These are phyloP conservation scores for Tenebrosternarchus preto DNA, from an alignment of 2,113 vertebrate genomes.

Conservation along the genomic window DNA sequence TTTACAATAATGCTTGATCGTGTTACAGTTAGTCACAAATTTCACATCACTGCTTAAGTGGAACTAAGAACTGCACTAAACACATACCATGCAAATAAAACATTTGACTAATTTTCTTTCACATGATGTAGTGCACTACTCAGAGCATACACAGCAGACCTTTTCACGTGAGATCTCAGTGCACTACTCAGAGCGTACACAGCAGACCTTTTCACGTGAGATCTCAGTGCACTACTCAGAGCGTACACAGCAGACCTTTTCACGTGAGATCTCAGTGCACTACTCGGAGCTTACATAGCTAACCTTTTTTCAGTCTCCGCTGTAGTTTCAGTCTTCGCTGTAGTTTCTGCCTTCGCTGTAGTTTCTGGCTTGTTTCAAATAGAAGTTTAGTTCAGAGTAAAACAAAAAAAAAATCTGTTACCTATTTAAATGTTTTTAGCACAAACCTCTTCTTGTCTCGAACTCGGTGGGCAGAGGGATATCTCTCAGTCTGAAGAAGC, in stretches of 20 bases:
- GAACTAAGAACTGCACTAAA: not conserved
- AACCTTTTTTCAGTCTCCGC: too few species aligned
- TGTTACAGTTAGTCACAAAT: not conserved
- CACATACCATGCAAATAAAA: not conserved
- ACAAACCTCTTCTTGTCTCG: not conserved
- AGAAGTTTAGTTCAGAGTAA: not conserved
- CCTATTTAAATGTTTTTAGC: not conserved
- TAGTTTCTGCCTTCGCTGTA: not conserved
- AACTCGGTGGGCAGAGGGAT: not conserved
- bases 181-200: not conserved
- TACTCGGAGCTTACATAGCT: not conserved
- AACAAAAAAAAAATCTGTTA: not conserved
- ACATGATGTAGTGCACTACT: constrained; percentile 4
- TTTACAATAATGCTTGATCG: not conserved
- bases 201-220: not conserved
- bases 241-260: not conserved
- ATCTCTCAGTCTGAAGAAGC: not conserved
- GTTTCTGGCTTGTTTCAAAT: not conserved
- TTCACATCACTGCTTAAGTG: not conserved
- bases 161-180: too few species aligned
- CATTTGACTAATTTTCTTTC: not conserved
- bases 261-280: too few species aligned
- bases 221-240: not conserved
- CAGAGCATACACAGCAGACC: not conserved
- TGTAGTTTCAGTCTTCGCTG: too few species aligned